Percentiles rank a stretch among this genome's conserved stretches.
Conservation (phyloP, 1,140 invertebrate genomes). For the Choristoneura fumiferana region DNA sequence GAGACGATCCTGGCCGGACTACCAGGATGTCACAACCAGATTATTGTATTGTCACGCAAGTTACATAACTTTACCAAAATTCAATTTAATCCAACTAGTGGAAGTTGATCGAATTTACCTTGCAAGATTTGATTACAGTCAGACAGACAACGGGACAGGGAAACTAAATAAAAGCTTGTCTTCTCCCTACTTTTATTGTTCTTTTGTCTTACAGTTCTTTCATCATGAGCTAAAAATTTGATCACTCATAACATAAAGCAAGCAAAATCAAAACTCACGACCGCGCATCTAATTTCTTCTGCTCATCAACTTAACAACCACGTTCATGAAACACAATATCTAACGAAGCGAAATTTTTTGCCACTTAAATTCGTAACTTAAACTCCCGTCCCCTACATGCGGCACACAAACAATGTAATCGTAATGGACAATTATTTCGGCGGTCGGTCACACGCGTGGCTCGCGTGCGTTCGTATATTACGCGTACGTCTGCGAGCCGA, state of each 20-base stretch:
- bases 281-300: neutral
- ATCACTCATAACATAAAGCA: neutral
- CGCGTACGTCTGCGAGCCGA: conserved; percentile 51
- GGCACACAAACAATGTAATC: conserved; percentile 27
- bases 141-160: too few species aligned
- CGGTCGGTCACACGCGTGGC: conserved; percentile 72
- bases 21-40: too few species aligned
- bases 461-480: conserved; percentile 58
- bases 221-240: too few species aligned
- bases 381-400: conserved; percentile 24
- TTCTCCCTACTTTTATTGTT: too few species aligned
- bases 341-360: neutral
- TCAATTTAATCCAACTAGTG: too few species aligned
- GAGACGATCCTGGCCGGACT: too few species aligned
- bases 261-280: neutral
- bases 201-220: too few species aligned
- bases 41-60: too few species aligned
- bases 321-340: neutral
- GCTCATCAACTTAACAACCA: conserved; percentile 3
- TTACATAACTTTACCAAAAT: too few species aligned
- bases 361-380: conserved; percentile 14
- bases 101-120: too few species aligned
- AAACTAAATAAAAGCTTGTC: too few species aligned
- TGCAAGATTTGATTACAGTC: too few species aligned
- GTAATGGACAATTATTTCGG: conserved; percentile 75